Evolutionary conservation across 2,113 vertebrate genomes (phyloP).

Genomic region (Puma concolor): DNA sequence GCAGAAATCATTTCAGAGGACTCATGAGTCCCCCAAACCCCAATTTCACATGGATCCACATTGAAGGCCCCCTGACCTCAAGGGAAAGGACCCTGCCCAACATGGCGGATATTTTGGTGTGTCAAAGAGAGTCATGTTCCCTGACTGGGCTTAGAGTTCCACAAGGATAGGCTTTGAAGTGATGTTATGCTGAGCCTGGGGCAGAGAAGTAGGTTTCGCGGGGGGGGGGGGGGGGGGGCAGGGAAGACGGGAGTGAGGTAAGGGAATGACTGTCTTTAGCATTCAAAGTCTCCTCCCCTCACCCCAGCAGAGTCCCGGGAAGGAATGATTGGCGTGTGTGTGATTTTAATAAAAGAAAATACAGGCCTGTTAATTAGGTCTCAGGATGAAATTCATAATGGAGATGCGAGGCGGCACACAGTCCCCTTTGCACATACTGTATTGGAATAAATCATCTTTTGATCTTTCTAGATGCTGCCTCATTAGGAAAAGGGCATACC

Average conservation of each 20-base stretch:
- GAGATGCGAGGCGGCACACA: slow-evolving; percentile 44
- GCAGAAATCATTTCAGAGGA: neutral
- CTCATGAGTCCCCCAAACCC: neutral
- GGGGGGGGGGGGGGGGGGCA: accelerated
- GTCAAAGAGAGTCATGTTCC: neutral
- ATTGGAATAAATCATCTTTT: slow-evolving; percentile 33
- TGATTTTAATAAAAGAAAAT: slow-evolving; percentile 56
- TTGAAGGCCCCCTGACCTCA: neutral
- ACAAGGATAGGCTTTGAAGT: neutral
- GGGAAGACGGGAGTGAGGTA: too few species aligned
- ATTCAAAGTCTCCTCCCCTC: neutral
- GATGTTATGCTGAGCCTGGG: neutral
- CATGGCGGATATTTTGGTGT: neutral
- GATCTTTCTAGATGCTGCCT: slow-evolving; percentile 16
- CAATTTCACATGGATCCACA: neutral
- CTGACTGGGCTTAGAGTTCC: neutral
- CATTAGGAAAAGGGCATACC: neutral
- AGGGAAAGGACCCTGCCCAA: neutral
- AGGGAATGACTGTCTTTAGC: neutral
- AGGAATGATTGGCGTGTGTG: too few species aligned
- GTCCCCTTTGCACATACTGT: neutral
- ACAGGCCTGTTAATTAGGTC: slow-evolving; percentile 58
- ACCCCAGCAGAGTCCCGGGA: neutral
- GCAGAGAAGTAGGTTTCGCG: neutral
- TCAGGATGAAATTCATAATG: slow-evolving; percentile 63